These are phyloP conservation scores for Schlechtendalia chinensis DNA, from an alignment of 1,140 invertebrate genomes.

Conservation along the genomic window DNA sequence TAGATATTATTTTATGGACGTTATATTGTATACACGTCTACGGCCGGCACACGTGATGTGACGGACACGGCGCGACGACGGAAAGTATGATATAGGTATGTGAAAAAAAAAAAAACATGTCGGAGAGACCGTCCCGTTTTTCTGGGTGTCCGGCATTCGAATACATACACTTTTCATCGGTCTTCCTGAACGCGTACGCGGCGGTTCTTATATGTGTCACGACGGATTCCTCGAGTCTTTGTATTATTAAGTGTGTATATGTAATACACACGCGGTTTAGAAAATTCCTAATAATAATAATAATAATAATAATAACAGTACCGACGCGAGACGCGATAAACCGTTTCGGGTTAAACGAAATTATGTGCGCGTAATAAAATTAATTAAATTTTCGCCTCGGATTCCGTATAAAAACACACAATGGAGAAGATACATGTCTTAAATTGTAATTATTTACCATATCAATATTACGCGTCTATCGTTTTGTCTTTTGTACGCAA, in stretches of 20 bases:
- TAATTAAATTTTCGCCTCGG: too few relatives aligned
- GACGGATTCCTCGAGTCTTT: background rate
- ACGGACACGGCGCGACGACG: background rate
- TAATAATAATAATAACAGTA: too few relatives aligned
- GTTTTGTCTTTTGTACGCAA: too few relatives aligned
- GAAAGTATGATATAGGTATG: background rate
- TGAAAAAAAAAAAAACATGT: background rate
- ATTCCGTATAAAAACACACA: too few relatives aligned
- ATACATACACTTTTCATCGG: background rate
- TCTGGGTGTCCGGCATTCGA: slow-evolving; percentile 14
- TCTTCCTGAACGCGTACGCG: background rate
- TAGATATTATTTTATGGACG: slow-evolving; percentile 7
- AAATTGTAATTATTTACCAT: too few relatives aligned
- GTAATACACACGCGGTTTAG: too few relatives aligned
- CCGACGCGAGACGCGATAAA: too few relatives aligned
- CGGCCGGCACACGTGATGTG: background rate
- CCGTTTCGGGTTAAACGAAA: too few relatives aligned
- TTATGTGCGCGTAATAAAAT: too few relatives aligned
- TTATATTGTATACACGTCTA: slow-evolving; percentile 29
- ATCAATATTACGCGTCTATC: too few relatives aligned
- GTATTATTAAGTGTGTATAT: background rate
- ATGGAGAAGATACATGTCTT: too few relatives aligned
- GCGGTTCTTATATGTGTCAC: background rate
- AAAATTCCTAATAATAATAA: background rate
- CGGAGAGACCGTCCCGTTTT: background rate